Evolutionary conservation across 2,888 invertebrate genomes (phyloP), one percentile per base, ranked within the genome.

Genomic region (Andrena camellia): DNA sequence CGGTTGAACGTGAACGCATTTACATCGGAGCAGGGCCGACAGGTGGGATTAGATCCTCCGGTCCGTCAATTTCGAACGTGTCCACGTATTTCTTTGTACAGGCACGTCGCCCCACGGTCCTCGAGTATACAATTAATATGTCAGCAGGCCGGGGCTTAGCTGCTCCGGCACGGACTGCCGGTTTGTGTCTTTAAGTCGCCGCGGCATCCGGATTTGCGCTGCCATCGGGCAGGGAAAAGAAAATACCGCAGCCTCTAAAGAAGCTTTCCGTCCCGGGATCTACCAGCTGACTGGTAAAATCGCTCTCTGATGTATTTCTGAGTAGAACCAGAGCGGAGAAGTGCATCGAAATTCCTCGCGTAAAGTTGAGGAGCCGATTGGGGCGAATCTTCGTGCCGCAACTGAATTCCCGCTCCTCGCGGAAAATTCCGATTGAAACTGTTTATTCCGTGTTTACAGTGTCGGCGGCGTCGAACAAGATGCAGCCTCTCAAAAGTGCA

Each of bases 81-180:
- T 13, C 2, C 10, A 2, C n/a, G 23, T 50, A 0, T 10, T 29
- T 10, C 1, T 6, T 10, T 4, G 29, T 13, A 5, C 20, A 3
- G 10, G 20, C 8, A 29, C 67, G 33, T 10, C 20, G 31, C 3
- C 2, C 17, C 4, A 23, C n/a, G 42, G 26, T 10, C 5, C 42
- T 29, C 59, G 23, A 8, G 23, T 42, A 42, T 62, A 20, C 60
- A 63, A 72, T 72, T 72, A 72, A 63, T 48, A 63, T 52, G 63
- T 63, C 63, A 72, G 20, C 5, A 17, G 33, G 3, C 13, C 2
- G 29, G 54, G 29, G 54, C 35, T 69, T 31, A 64, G 13, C 57
- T 78, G 13, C 13, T 17, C n/a, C 3, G 52, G 23, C 31, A 13
- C 17, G 71, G 66, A 4, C 59, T 59, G 66, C 31, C 4, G 23